A percentile compares a stretch with the other conserved stretches of the same genome.
Evolutionary conservation across 2,888 invertebrate genomes (phyloP).

Genomic region (Andrena dorsata): DNA sequence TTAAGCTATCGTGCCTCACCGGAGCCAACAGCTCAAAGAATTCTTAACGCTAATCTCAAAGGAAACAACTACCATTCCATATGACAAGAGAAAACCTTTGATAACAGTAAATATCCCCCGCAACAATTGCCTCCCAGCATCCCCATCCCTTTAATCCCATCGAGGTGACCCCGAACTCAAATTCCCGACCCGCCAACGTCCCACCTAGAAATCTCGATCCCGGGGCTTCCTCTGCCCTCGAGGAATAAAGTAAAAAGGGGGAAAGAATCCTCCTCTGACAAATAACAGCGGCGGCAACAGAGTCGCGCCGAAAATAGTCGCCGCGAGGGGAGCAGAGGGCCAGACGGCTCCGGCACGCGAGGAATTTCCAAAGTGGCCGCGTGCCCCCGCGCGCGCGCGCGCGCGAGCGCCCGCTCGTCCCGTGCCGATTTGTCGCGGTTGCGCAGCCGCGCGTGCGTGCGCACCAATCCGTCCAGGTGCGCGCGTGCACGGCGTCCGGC

Average conservation of each 20-base stretch:
- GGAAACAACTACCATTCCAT: neutral
- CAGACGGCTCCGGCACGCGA: conserved; percentile 36
- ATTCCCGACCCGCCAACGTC: neutral
- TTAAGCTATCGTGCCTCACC: neutral
- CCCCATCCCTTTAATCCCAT: neutral
- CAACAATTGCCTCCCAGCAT: neutral
- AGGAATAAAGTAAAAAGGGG: neutral
- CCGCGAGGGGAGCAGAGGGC: neutral
- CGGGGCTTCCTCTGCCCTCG: neutral
- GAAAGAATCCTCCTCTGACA: conserved; percentile 16
- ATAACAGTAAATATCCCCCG: no score
- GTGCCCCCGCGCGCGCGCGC: conserved; percentile 28
- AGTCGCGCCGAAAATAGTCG: conserved; percentile 37
- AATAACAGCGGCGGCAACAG: conserved; percentile 16
- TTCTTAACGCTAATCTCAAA: neutral
- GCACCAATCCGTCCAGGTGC: conserved; percentile 32
- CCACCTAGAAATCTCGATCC: neutral
- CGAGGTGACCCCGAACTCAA: neutral
- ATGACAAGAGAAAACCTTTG: no score
- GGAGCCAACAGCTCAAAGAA: neutral
- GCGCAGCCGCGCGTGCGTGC: conserved; percentile 28
- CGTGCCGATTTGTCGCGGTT: conserved; percentile 29
- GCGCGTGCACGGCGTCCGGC: conserved; percentile 45
- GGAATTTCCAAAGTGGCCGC: conserved; percentile 41
- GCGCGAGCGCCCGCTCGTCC: conserved; percentile 19